Evolutionary conservation across 2,888 invertebrate genomes (phyloP).

Genomic region (Augiades crinisus): DNA sequence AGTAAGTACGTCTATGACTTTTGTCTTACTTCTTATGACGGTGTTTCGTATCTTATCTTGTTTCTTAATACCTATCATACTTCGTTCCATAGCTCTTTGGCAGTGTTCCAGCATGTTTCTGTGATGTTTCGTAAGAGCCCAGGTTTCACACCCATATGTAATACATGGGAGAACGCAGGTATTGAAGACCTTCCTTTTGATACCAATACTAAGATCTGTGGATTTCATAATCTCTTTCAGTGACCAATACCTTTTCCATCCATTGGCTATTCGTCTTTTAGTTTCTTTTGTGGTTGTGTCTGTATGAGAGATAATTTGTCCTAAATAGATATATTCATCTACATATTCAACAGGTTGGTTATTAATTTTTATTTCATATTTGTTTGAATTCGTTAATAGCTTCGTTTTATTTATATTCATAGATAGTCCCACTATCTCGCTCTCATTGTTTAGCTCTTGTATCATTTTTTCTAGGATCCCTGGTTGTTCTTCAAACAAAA

Average conservation of each 20-base stretch:
- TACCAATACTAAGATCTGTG: constrained; percentile 23
- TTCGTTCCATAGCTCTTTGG: constrained; percentile 21
- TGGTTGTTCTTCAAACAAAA: not conserved
- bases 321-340: constrained; percentile 14
- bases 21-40: constrained; percentile 13
- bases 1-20: constrained; percentile 9
- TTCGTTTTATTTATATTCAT: not conserved
- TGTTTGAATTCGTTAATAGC: not conserved
- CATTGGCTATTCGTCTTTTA: constrained; percentile 28
- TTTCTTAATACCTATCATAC: constrained; percentile 7
- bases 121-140: constrained; percentile 2
- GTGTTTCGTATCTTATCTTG: constrained; percentile 18
- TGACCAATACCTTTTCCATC: constrained; percentile 32
- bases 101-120: constrained; percentile 24
- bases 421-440: not conserved
- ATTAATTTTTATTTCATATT: constrained; percentile 19
- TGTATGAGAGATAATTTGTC: constrained; percentile 8
- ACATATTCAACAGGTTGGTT: constrained; percentile 13
- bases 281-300: constrained; percentile 6
- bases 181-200: constrained; percentile 28
- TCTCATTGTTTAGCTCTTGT: not conserved
- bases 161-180: constrained; percentile 30
- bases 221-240: constrained; percentile 30
- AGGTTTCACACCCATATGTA: constrained; percentile 33
- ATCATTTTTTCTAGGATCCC: not conserved